Evolutionary conservation across 1,140 invertebrate species (phyloP).

Genomic region (Tribolium madens): DNA sequence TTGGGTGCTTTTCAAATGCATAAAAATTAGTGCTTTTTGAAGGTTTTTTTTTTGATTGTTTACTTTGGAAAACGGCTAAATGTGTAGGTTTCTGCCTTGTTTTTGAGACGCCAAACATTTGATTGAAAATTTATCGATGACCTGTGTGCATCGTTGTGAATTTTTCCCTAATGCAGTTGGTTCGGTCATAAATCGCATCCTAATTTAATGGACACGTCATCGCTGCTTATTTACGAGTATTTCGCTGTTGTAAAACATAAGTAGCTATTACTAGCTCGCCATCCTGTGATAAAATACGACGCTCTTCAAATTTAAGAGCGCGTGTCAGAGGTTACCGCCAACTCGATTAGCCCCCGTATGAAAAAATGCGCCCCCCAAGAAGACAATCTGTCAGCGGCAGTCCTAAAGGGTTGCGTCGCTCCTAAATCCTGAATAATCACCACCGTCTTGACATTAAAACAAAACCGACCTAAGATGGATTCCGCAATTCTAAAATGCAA

Average conservation of each 20-base stretch:
- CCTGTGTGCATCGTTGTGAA: constrained; percentile 22
- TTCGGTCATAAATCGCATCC: constrained; percentile 54
- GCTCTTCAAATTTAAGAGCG: constrained; percentile 29
- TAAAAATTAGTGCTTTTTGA: too few species aligned
- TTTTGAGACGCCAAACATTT: neutral
- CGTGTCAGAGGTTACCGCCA: constrained; percentile 23
- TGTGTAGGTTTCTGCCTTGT: too few species aligned
- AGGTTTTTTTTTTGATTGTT: too few species aligned
- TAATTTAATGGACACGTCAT: constrained; percentile 56
- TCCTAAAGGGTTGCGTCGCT: constrained; percentile 37
- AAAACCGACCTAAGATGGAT: constrained; percentile 57
- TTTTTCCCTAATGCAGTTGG: constrained; percentile 51
- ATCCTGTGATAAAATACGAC: constrained; percentile 18
- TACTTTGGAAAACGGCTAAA: too few species aligned
- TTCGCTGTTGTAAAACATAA: constrained; percentile 55
- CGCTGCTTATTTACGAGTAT: constrained; percentile 51
- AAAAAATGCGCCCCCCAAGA: constrained; percentile 23
- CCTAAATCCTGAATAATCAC: constrained; percentile 38
- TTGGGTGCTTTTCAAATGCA: too few species aligned
- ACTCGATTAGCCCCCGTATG: constrained; percentile 18
- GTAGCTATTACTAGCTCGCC: constrained; percentile 50
- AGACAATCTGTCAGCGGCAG: constrained; percentile 18
- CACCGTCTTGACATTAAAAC: constrained; percentile 49
- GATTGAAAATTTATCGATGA: neutral
- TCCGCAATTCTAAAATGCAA: constrained; percentile 62